Percentiles rank a stretch among this genome's conserved stretches.
Conservation (phyloP, 2,888 invertebrate species). For the Serrognathus titanus region DNA sequence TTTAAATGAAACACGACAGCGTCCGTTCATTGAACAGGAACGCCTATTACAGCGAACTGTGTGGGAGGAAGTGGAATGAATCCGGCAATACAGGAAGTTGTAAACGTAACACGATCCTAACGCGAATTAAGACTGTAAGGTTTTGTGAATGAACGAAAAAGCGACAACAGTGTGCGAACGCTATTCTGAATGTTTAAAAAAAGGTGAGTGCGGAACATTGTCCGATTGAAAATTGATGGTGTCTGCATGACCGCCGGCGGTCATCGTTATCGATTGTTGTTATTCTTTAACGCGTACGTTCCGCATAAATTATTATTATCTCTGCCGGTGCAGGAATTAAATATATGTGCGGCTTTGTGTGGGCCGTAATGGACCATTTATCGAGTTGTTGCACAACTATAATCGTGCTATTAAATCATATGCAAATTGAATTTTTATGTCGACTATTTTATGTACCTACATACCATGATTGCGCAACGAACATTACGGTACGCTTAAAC, state of each 20-base stretch:
- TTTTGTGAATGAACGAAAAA: neutral
- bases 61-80: too few species aligned
- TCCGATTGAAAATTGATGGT: neutral
- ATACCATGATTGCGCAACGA: too few species aligned
- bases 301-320: slow-evolving; percentile 1
- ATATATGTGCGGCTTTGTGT: neutral
- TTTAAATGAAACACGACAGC: too few species aligned
- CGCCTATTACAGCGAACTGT: too few species aligned
- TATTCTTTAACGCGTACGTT: neutral
- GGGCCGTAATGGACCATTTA: slow-evolving; percentile 2
- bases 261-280: neutral
- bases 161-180: neutral
- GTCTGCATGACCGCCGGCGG: neutral
- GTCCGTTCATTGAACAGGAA: too few species aligned
- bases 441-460: too few species aligned
- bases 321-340: neutral
- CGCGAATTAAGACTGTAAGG: neutral
- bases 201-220: neutral
- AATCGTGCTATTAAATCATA: too few species aligned
- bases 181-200: neutral
- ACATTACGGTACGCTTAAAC: too few species aligned
- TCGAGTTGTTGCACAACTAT: neutral
- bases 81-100: too few species aligned
- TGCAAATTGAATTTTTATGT: too few species aligned
- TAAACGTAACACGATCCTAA: too few species aligned